Conservation (phyloP, 2,888 invertebrate species). For the Panopea generosa region DNA sequence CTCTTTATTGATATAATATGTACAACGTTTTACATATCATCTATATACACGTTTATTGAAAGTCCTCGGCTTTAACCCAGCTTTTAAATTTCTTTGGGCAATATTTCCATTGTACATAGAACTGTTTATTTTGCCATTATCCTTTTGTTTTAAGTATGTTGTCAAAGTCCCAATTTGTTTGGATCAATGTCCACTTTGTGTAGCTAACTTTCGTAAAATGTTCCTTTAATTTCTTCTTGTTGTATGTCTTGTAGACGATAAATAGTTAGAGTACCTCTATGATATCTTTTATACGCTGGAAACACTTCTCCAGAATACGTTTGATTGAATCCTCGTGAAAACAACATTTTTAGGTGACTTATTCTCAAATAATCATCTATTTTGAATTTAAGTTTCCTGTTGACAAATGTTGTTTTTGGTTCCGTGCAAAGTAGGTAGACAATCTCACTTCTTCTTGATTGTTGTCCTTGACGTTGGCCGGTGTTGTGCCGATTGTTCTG, state of each 20-base stretch:
- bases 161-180: slow-evolving; percentile 49
- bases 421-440: slow-evolving; percentile 20
- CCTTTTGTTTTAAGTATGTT: slow-evolving; percentile 46
- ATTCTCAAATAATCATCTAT: no score
- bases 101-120: slow-evolving; percentile 58
- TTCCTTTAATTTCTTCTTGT: slow-evolving; percentile 42
- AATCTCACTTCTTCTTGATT: slow-evolving; percentile 18
- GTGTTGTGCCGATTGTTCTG: slow-evolving; percentile 15
- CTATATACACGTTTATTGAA: no score
- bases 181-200: slow-evolving; percentile 36
- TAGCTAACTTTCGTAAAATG: slow-evolving; percentile 45
- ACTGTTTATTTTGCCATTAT: slow-evolving; percentile 43
- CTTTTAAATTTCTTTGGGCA: slow-evolving; percentile 60
- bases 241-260: background rate
- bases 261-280: slow-evolving; percentile 5
- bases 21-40: no score
- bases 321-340: no score
- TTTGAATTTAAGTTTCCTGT: no score
- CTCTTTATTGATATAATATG: no score
- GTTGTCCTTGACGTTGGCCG: slow-evolving; percentile 2
- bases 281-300: slow-evolving; percentile 9
- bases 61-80: slow-evolving; percentile 52
- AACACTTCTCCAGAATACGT: slow-evolving; percentile 43
- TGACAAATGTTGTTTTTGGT: no score
- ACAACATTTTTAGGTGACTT: no score